Evolutionary conservation across 1,140 invertebrate genomes (phyloP), one percentile per base, ranked within the genome.

Genomic region (Drosophila nigrodunni): DNA sequence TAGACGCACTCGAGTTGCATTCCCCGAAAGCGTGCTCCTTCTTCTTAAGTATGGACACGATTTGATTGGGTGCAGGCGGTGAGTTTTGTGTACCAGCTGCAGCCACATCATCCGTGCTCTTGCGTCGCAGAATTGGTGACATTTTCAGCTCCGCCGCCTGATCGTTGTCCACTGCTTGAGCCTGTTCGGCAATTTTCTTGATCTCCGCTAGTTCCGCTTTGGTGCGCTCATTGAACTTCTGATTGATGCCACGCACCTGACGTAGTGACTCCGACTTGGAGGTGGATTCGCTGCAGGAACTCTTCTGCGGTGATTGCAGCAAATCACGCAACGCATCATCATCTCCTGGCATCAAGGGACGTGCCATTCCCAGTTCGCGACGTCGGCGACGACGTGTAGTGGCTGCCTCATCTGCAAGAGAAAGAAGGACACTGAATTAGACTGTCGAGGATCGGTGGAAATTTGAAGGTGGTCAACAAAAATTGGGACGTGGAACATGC

Each of bases 1-100:
- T 94, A 68, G 94, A 94, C 59, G 93, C 91, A 54, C 93, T 94
- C 83, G 93, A 94, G 5, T 93, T 92, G 68, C 80, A 88, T 46
- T 93, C 92, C 2, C 87, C 87, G 8, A 90, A 67, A 54, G 91
- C 92, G 80, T 92, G 93, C 73, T 96, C 95, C 88, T 97, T 97
- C 77, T 96, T 94, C 92, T 97, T 97, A n/a, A 97, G 92, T 78
- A 97, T 97, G 39, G 96, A 97, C 55, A 96, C 95, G 25, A 95
- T 93, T 89, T 94, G 93, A 92, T 94, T 90, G 62, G 85, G 75
- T 44, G 92, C 82, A 3, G 90, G 82, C 1, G 87, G 82, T 7
- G 87, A 80, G 18, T 30, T 78, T n/a, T 87, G 83, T 34, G 44
- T 70, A 3, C 50, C 50, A 15, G 44, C 10, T 37, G 15, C 35